Evolutionary conservation across 2,113 vertebrate species (phyloP), one percentile per base, ranked within the genome.

Genomic region (Eudyptes chrysolophus): DNA sequence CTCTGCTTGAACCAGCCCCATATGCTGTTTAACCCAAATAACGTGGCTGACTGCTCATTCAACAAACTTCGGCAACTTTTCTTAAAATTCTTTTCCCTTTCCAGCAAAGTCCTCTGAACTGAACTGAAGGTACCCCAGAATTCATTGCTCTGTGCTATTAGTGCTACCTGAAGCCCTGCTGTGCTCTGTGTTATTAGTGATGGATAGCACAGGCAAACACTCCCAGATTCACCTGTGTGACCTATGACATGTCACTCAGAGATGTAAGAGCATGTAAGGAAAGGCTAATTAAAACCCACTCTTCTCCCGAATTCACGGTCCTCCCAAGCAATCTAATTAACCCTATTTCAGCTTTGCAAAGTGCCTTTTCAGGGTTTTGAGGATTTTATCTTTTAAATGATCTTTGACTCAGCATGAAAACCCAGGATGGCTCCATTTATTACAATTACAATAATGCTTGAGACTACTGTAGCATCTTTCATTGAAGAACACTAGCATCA

Each of bases 401-500:
- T 86, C 88, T 95, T 81, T 91, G 80, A 93, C 88, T 89, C 72
- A 61, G 87, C 76, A 64, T 29, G 87, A 85, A 89, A 80, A 57
- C 30, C 44, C 71, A 83, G 69, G 54, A 76, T 83, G 60, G 86
- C 42, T 91, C 48, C 62, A 34, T 60, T 84, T 90, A 36, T 62
- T 82, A 55, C 11, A 48, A 11, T 34, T 48, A 38, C 38, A 61
- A 26, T 51, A 81, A 75, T 22, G 48, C n/a, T 83, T 27, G 52
- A 86, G 78, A 76, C 36, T 25, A 30, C 69, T 49, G 82, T 70
- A 76, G 89, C 84, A 87, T 49, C 87, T 88, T 92, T 54, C 92
- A 71, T 76, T 62, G 69, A 75, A 88, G 64, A 80, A 76, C 30
- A 68, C 61, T 27, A 60, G 55, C 87, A 48, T 27, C 70, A 77